phyloP scores from a whole-genome alignment of 2,888 invertebrate genomes.

The Ornithoptera priamus region DNA sequence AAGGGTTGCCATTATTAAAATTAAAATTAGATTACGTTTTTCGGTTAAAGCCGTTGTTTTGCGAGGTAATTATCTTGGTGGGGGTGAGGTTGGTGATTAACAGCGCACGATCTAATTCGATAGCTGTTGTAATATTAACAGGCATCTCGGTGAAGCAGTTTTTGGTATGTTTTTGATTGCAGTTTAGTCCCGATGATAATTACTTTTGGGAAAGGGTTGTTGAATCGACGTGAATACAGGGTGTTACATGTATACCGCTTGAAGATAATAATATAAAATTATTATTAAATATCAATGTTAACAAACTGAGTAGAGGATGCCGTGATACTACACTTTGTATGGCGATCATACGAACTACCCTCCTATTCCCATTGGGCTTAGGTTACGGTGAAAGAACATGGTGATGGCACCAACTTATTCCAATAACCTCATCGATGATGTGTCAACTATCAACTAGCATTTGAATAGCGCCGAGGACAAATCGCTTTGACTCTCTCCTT shows the following conservation, averaged over 20 bases:
- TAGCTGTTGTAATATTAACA: slow-evolving; percentile 71
- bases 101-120: slow-evolving; percentile 64
- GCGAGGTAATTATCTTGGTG: slow-evolving; percentile 64
- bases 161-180: slow-evolving; percentile 77
- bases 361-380: too few relatives aligned
- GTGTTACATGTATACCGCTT: slow-evolving; percentile 26
- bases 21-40: slow-evolving; percentile 75
- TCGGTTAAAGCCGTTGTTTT: slow-evolving; percentile 64
- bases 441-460: too few relatives aligned
- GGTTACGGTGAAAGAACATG: too few relatives aligned
- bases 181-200: slow-evolving; percentile 73
- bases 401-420: too few relatives aligned
- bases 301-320: too few relatives aligned
- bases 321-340: too few relatives aligned
- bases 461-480: too few relatives aligned
- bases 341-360: too few relatives aligned
- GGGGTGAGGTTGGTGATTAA: slow-evolving; percentile 51
- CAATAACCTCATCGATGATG: too few relatives aligned
- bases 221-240: slow-evolving; percentile 44
- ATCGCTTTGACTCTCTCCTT: too few relatives aligned
- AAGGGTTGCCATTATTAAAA: slow-evolving; percentile 68
- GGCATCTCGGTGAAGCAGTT: slow-evolving; percentile 68
- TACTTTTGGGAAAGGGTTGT: slow-evolving; percentile 75
- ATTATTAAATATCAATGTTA: too few relatives aligned
- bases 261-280: too few relatives aligned